Conservation (phyloP, 2,888 invertebrate genomes). For the Melitaea athalia region DNA sequence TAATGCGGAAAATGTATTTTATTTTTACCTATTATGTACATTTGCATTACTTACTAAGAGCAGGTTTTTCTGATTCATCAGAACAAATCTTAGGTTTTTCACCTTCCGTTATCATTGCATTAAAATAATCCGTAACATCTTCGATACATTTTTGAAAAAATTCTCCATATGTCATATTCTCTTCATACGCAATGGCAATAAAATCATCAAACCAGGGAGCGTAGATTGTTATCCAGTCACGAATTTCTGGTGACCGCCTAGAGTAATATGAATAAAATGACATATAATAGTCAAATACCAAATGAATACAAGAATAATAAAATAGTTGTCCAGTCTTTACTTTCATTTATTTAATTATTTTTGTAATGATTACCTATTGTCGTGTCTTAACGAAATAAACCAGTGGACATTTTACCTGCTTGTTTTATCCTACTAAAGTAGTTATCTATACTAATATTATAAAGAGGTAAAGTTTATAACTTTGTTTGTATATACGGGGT, state of each 20-base stretch:
- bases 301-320: no score
- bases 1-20: no score
- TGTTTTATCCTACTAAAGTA: no score
- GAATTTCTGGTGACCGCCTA: slow-evolving; percentile 77
- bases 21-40: no score
- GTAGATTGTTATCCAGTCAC: slow-evolving; percentile 84
- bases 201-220: slow-evolving; percentile 86
- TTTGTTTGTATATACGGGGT: no score
- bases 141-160: slow-evolving; percentile 43
- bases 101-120: slow-evolving; percentile 19
- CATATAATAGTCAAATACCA: not conserved
- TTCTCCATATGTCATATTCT: slow-evolving; percentile 72
- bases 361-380: no score
- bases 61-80: slow-evolving; percentile 41
- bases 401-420: no score
- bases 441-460: no score
- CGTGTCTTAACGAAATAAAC: no score
- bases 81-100: slow-evolving; percentile 52
- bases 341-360: no score
- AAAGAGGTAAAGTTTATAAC: no score
- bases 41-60: slow-evolving; percentile 28
- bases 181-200: slow-evolving; percentile 83
- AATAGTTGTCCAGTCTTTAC: no score
- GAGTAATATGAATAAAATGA: slow-evolving; percentile 4
- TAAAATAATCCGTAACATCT: slow-evolving; percentile 43